Percentiles rank a stretch among this genome's conserved stretches.
These are phyloP conservation scores for Andrena minutula DNA, from an alignment of 2,888 invertebrate species.

Conservation along the genomic window DNA sequence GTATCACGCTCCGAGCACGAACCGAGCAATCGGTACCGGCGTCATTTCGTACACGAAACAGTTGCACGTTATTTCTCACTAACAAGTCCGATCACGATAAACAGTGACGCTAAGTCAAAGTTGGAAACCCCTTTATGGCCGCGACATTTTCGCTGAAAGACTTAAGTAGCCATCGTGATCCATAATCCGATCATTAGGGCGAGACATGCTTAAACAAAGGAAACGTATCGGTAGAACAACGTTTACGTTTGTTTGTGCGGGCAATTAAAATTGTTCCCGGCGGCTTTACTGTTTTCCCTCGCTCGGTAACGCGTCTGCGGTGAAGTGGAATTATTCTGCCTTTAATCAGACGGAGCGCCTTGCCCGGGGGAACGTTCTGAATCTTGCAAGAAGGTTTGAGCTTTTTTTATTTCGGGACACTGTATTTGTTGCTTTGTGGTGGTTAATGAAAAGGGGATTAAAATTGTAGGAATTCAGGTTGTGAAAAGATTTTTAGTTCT, in stretches of 20 bases:
- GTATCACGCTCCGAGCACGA: constrained; percentile 49
- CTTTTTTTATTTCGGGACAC: no score
- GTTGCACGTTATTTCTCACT: not conserved
- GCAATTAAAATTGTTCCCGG: not conserved
- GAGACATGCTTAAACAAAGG: not conserved
- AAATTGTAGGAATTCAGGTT: no score
- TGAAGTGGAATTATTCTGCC: constrained; percentile 14
- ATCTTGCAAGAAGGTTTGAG: no score
- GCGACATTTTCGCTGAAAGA: not conserved
- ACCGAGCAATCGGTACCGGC: constrained; percentile 10
- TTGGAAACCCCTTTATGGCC: not conserved
- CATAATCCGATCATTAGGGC: not conserved
- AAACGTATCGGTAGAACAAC: not conserved
- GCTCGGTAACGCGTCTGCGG: not conserved
- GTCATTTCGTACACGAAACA: not conserved
- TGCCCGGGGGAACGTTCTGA: not conserved
- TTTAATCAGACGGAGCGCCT: constrained; percentile 10
- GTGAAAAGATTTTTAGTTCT: no score
- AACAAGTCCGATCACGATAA: constrained; percentile 31
- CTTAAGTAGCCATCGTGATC: not conserved
- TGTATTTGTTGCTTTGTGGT: no score
- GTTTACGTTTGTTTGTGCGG: not conserved
- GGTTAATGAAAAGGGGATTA: no score
- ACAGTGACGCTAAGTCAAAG: not conserved
- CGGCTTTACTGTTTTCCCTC: not conserved